phyloP scores from a whole-genome alignment of 1,140 invertebrate species.

The Hyposmocoma kahamanoa region DNA sequence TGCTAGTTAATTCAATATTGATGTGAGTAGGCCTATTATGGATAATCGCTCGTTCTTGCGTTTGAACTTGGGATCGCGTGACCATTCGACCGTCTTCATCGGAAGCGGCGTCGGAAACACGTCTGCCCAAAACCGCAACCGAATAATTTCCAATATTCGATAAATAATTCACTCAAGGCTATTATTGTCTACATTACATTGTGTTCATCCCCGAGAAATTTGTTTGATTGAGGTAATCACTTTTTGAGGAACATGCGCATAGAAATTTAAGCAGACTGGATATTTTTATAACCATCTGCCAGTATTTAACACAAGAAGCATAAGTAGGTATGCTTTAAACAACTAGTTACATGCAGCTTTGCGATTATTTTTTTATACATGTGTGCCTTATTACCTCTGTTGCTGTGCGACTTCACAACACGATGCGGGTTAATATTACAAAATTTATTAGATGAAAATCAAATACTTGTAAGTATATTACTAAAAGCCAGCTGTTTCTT shows the following conservation, averaged over 20 bases:
- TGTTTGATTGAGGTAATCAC: conserved; percentile 23
- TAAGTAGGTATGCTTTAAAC: too few species aligned
- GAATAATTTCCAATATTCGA: conserved; percentile 63
- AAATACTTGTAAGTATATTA: not conserved
- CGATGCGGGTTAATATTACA: not conserved
- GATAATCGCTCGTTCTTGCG: conserved; percentile 1
- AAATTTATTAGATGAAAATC: not conserved
- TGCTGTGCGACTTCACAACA: too few species aligned
- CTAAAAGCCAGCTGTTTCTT: too few species aligned
- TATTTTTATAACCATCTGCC: too few species aligned
- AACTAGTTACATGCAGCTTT: too few species aligned
- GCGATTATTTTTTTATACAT: too few species aligned
- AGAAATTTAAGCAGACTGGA: too few species aligned
- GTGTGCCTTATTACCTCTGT: too few species aligned
- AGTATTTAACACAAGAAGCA: too few species aligned
- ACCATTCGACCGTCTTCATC: conserved; percentile 36
- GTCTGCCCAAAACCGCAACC: conserved; percentile 62
- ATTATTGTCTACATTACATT: conserved; percentile 21
- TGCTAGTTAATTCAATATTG: not conserved
- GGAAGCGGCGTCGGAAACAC: conserved; percentile 65
- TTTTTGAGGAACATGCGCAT: too few species aligned
- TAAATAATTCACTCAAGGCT: conserved; percentile 49
- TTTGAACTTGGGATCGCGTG: conserved; percentile 41
- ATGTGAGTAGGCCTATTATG: not conserved
- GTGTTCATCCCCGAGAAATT: conserved; percentile 26